These are phyloP conservation scores for Leptothorax acervorum DNA, from an alignment of 2,888 invertebrate species.

Conservation along the genomic window DNA sequence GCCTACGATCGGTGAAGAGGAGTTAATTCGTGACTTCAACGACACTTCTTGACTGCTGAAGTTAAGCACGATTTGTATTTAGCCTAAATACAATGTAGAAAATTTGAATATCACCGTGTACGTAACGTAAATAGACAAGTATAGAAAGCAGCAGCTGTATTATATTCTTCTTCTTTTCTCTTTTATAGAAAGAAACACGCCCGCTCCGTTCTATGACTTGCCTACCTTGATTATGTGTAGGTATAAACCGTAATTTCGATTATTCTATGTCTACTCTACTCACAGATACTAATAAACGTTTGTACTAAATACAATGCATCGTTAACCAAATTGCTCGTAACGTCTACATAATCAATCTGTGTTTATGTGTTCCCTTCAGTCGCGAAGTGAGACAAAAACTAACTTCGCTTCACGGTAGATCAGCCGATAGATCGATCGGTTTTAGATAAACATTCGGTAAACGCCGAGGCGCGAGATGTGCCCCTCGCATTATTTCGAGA, in stretches of 20 bases:
- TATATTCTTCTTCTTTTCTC: neutral
- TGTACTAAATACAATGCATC: conserved; percentile 26
- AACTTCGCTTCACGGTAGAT: conserved; percentile 52
- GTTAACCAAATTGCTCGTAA: conserved; percentile 12
- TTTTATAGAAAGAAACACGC: neutral
- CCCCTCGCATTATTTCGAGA: conserved; percentile 18
- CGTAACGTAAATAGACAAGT: conserved; percentile 21
- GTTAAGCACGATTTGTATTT: conserved; percentile 39
- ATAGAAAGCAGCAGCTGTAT: neutral
- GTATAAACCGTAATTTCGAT: conserved; percentile 40
- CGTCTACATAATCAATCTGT: conserved; percentile 31
- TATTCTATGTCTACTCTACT: conserved; percentile 26
- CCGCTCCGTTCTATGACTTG: conserved; percentile 24
- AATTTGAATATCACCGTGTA: conserved; percentile 41
- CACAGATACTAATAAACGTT: conserved; percentile 32
- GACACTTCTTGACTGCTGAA: conserved; percentile 41
- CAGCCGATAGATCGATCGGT: conserved; percentile 42
- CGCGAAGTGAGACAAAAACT: conserved; percentile 48
- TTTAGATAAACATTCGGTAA: conserved; percentile 11
- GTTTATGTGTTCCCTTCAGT: conserved; percentile 30
- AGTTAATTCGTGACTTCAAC: conserved; percentile 46
- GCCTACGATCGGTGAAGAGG: conserved; percentile 45
- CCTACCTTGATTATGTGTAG: conserved; percentile 3
- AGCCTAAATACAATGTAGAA: conserved; percentile 49
- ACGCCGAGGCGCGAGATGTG: conserved; percentile 12